Conservation (phyloP, 1,140 invertebrate genomes). For the Diorhabda carinulata region DNA sequence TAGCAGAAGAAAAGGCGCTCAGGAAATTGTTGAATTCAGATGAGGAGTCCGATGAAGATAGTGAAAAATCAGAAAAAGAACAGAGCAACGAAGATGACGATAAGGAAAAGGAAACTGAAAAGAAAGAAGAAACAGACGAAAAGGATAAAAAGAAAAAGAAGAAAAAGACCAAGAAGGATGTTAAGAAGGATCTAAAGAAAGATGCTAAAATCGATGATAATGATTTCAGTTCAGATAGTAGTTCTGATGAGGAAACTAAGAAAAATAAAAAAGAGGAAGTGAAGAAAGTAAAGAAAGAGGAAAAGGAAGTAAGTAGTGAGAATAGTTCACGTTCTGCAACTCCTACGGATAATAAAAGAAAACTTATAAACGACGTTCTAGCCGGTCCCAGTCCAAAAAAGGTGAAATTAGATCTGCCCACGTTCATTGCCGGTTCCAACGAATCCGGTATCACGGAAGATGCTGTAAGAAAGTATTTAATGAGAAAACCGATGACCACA, state of each 20-base stretch:
- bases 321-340: constrained; percentile 62
- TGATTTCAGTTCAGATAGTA: constrained; percentile 73
- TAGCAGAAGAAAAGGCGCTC: constrained; percentile 82
- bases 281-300: constrained; percentile 51
- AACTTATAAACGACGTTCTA: constrained; percentile 39
- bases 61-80: constrained; percentile 62
- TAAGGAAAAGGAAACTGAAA: constrained; percentile 58
- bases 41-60: constrained; percentile 82
- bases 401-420: constrained; percentile 53
- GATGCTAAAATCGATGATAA: constrained; percentile 51
- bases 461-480: constrained; percentile 86
- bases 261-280: constrained; percentile 44
- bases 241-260: constrained; percentile 62
- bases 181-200: constrained; percentile 53
- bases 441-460: constrained; percentile 92
- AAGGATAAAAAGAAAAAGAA: constrained; percentile 59
- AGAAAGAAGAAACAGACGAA: constrained; percentile 55
- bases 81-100: constrained; percentile 54
- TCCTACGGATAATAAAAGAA: constrained; percentile 51
- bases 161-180: constrained; percentile 60
- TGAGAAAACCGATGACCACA: constrained; percentile 93
- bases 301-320: constrained; percentile 39
- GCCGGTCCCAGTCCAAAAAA: constrained; percentile 55
- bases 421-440: constrained; percentile 49
- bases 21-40: constrained; percentile 84